These are phyloP conservation scores for Oxyura jamaicensis DNA, from an alignment of 2,113 vertebrate genomes.

Conservation along the genomic window DNA sequence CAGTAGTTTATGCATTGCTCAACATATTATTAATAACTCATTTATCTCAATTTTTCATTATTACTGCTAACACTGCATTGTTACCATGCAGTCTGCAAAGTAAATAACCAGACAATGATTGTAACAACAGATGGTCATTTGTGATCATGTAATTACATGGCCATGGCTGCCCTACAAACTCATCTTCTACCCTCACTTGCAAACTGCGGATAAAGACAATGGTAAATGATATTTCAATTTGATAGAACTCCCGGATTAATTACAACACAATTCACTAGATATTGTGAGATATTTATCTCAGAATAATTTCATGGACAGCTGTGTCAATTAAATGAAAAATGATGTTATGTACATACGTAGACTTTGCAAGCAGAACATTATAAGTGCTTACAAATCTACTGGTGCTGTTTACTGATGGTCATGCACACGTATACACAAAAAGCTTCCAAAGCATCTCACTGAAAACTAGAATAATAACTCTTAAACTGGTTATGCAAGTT, in stretches of 20 bases:
- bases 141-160: constrained; percentile 25
- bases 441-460: not conserved
- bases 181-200: constrained; percentile 18
- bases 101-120: constrained; percentile 24
- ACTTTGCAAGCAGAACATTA: accelerated
- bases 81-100: constrained; percentile 35
- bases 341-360: not conserved
- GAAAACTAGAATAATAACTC: not conserved
- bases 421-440: not conserved
- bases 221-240: not conserved
- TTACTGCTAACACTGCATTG: not conserved
- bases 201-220: constrained; percentile 29
- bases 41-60: constrained; percentile 64
- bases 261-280: not conserved
- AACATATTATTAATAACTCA: constrained; percentile 54
- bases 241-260: not conserved
- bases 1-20: not conserved
- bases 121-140: constrained; percentile 61
- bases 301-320: not conserved
- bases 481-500: not conserved
- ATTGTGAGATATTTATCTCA: not conserved
- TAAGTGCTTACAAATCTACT: not conserved
- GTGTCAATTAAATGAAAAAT: not conserved
- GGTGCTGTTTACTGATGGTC: not conserved
- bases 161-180: constrained; percentile 35